A percentile compares a stretch with the other conserved stretches of the same genome.
These are phyloP conservation scores for Macaria notata DNA, from an alignment of 2,888 invertebrate genomes.

Conservation along the genomic window DNA sequence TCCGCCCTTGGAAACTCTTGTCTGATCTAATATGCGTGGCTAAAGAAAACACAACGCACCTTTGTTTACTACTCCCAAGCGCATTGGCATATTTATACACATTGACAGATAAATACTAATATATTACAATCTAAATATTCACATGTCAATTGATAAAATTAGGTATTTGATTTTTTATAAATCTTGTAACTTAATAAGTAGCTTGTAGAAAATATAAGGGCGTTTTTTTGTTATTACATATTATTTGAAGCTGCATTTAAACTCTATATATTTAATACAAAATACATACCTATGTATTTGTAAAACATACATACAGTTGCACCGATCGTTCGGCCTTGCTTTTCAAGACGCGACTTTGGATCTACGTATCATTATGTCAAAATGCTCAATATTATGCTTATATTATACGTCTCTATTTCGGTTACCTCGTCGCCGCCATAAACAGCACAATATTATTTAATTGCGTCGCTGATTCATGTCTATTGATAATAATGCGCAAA, in stretches of 20 bases:
- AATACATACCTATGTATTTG: too few species aligned
- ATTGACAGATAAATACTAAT: too few species aligned
- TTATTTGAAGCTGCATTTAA: neutral
- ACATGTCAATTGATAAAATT: too few species aligned
- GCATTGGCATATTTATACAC: neutral
- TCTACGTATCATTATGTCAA: conserved; percentile 17
- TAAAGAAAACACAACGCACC: conserved; percentile 3
- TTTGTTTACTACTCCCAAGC: neutral
- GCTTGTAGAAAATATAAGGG: too few species aligned
- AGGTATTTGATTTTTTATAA: too few species aligned
- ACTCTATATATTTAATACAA: neutral
- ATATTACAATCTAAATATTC: too few species aligned
- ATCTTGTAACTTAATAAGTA: too few species aligned
- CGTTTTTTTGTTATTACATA: too few species aligned
- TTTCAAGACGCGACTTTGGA: conserved; percentile 3
- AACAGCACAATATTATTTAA: conserved; percentile 10
- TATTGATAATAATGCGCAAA: conserved; percentile 6
- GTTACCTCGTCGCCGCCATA: conserved; percentile 11
- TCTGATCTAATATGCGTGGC: conserved; percentile 10
- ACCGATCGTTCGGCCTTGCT: conserved; percentile 16
- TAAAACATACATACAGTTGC: too few species aligned
- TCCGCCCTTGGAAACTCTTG: conserved; percentile 6
- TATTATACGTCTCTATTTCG: conserved; percentile 14
- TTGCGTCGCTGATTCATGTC: conserved; percentile 2
- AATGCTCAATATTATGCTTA: conserved; percentile 11